Base-by-base conservation (phyloP, 2,888 invertebrate species). In the Pocota personata region DNA sequence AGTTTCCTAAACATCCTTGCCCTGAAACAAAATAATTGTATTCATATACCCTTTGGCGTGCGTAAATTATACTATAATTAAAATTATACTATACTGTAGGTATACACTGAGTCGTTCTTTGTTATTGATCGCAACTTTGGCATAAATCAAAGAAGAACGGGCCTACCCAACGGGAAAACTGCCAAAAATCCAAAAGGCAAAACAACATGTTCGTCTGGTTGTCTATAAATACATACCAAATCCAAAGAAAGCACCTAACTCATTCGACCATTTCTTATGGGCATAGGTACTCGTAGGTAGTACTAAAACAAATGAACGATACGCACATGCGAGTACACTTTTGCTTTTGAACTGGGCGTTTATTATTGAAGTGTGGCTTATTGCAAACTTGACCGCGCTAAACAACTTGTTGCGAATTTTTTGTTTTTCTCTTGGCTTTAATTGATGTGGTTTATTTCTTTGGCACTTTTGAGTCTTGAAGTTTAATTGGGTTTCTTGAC, bases 311-410 rank as follows among this genome's bases (percentile, higher is more conserved):
- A 75, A 75, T 40, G 46, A 75, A 66, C 75, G 43, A 62, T 64
- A 43, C 32, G 55, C 64, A 16, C 21, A 19, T 32, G n/a, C n/a
- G n/a, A n/a, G n/a, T n/a, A 32, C 32, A 40, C 16, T 58, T 21
- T 50, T 43, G 50, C 30, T 43, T 43, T 43, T 57, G 24, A 30
- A n/a, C 19, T 55, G 55, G 7, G 30, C 52, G 46, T 21, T 32
- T 62, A n/a, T 55, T 55, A 37, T 66, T 73, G 69, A 64, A 82
- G 82, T 76, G 82, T 76, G 82, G 69, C 69, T 76, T 67, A 82
- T 76, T 77, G 77, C 69, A 67, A 62, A 75, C 62, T 52, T 62
- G 62, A 37, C 52, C 62, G 21, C 24, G 60, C 60, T 67, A 58
- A n/a, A 43, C 76, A 62, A 75, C 43, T 75, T 60, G 43, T 48